phyloP scores from a whole-genome alignment of 1,140 invertebrate genomes.

The Lysiphlebus fabarum region DNA sequence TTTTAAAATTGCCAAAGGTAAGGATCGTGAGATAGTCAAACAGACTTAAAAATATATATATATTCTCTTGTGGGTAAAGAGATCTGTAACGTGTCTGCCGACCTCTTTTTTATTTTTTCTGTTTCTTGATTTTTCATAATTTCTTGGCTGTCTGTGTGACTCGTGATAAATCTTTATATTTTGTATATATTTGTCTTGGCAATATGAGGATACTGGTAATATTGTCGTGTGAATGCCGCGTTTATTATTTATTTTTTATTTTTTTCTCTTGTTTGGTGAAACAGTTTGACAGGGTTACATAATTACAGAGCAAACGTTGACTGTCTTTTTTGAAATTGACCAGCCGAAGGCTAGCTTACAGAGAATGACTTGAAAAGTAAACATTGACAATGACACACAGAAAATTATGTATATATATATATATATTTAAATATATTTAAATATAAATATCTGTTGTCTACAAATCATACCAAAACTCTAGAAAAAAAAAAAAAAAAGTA shows the following conservation, averaged over 20 bases:
- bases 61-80: conserved; percentile 32
- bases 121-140: background rate
- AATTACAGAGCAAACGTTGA: conserved; percentile 49
- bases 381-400: background rate
- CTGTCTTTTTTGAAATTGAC: conserved; percentile 36
- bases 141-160: too few relatives aligned
- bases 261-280: conserved; percentile 41
- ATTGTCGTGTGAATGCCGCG: conserved; percentile 38
- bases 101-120: conserved; percentile 8
- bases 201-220: background rate
- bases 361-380: conserved; percentile 2
- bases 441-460: background rate
- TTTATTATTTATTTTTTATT: conserved; percentile 8
- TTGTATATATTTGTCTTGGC: conserved; percentile 8
- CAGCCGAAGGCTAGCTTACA: conserved; percentile 4
- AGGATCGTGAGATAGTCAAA: conserved; percentile 49
- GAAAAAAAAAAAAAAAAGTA: too few relatives aligned
- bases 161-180: background rate
- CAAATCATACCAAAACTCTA: too few relatives aligned
- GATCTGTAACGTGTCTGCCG: conserved; percentile 42
- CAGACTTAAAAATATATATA: conserved; percentile 23
- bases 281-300: conserved; percentile 49
- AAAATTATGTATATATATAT: too few relatives aligned
- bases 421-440: background rate
- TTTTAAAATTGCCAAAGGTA: conserved; percentile 16